Conservation (phyloP, 2,888 invertebrate species). For the Volucella bombylans region DNA sequence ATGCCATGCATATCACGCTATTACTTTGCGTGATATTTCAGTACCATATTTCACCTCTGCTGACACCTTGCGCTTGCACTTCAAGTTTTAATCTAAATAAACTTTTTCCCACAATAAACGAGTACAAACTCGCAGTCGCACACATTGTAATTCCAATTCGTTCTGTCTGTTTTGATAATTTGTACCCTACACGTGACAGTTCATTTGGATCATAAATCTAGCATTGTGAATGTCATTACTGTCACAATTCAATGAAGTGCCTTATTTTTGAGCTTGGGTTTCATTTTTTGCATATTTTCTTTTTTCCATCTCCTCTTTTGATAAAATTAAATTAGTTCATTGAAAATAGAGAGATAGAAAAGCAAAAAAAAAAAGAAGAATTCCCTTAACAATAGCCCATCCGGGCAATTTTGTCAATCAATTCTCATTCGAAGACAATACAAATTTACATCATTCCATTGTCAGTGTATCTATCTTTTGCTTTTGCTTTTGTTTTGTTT, state of each 20-base stretch:
- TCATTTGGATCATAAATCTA: slow-evolving; percentile 1
- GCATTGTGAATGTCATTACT: slow-evolving; percentile 2
- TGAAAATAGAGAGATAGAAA: slow-evolving; percentile 8
- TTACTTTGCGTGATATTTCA: too few relatives aligned
- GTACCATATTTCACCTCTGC: too few relatives aligned
- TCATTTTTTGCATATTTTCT: neutral
- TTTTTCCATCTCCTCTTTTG: slow-evolving; percentile 1
- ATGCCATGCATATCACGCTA: too few relatives aligned
- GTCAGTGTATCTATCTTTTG: neutral
- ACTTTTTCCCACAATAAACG: neutral
- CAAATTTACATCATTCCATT: slow-evolving; percentile 18
- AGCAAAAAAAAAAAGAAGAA: neutral
- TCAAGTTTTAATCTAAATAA: neutral
- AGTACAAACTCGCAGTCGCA: neutral
- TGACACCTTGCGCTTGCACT: too few relatives aligned
- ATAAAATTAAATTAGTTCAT: slow-evolving; percentile 11
- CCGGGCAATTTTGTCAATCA: slow-evolving; percentile 14
- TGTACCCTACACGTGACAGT: slow-evolving; percentile 24
- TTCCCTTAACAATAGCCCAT: slow-evolving; percentile 6
- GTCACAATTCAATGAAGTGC: slow-evolving; percentile 5
- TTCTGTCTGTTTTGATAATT: slow-evolving; percentile 14
- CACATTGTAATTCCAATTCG: neutral
- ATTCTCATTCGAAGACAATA: slow-evolving; percentile 37
- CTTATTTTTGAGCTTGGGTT: slow-evolving; percentile 3
- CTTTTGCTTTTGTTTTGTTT: neutral